Percentiles rank a stretch among this genome's conserved stretches.
These are phyloP conservation scores for Seriola quinqueradiata DNA, from an alignment of 2,113 vertebrate species.

Conservation along the genomic window DNA sequence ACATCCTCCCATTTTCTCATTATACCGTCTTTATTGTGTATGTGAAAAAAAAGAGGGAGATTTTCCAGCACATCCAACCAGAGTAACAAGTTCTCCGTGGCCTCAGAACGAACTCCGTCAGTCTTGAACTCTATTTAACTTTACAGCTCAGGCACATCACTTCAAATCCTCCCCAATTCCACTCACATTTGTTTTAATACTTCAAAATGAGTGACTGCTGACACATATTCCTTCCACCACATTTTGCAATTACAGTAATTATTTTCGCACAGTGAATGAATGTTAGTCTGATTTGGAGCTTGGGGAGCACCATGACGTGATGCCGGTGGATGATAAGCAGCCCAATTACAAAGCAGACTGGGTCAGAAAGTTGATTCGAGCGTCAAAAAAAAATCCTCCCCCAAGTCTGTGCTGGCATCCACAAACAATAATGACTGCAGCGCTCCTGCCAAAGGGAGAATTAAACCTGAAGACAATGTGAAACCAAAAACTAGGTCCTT, in stretches of 20 bases:
- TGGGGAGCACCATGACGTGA: conserved; percentile 40
- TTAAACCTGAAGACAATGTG: conserved; percentile 43
- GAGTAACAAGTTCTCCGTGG: background rate
- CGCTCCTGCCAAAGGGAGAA: conserved; percentile 38
- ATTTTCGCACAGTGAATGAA: background rate
- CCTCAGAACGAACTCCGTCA: conserved; percentile 5
- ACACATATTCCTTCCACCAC: background rate
- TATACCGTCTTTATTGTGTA: too few species aligned
- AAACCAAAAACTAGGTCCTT: background rate
- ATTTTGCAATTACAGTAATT: conserved; percentile 16
- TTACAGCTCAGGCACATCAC: background rate
- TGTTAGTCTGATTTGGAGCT: conserved; percentile 15
- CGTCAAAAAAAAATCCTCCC: conserved; percentile 24
- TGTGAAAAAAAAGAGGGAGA: background rate
- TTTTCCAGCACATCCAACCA: background rate
- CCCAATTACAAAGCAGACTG: conserved; percentile 36
- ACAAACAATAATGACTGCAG: conserved; percentile 50
- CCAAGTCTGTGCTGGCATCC: conserved; percentile 10
- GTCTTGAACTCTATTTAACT: conserved; percentile 5
- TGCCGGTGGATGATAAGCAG: conserved; percentile 31
- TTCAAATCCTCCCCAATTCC: background rate
- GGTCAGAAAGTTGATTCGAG: conserved; percentile 43
- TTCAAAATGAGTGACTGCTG: background rate
- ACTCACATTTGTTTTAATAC: background rate
- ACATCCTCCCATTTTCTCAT: background rate